phyloP scores from a whole-genome alignment of 2,797 vertebrate genomes.

The Chanos chanos region DNA sequence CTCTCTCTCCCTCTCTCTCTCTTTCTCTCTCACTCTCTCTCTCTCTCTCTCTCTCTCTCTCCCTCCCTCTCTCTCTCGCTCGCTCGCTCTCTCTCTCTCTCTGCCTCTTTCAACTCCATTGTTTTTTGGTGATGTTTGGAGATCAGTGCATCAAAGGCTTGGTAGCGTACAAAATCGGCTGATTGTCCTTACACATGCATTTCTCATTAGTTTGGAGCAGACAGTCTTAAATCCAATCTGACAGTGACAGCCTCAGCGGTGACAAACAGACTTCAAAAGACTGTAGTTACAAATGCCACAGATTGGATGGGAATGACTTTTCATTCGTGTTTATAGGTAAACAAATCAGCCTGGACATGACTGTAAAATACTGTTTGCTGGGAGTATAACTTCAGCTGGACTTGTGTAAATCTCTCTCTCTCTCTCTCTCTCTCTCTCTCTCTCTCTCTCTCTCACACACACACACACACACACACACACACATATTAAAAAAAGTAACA shows the following conservation, averaged over 20 bases:
- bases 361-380: too few species aligned
- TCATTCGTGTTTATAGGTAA: constrained; percentile 8
- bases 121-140: too few species aligned
- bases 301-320: constrained; percentile 28
- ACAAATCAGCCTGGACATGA: not conserved
- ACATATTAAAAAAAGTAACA: too few species aligned
- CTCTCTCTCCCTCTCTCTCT: too few species aligned
- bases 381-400: too few species aligned
- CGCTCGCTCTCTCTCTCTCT: not conserved
- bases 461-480: too few species aligned
- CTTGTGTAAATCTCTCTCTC: too few species aligned
- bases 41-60: not conserved
- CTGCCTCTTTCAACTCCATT: too few species aligned
- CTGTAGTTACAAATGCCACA: not conserved
- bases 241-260: constrained; percentile 7
- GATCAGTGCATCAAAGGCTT: constrained; percentile 6
- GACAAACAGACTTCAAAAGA: constrained; percentile 9
- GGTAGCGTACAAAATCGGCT: constrained; percentile 7
- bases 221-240: not conserved
- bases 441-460: constrained; percentile 2
- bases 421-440: too few species aligned
- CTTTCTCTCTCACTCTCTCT: too few species aligned
- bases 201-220: constrained; percentile 6
- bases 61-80: not conserved
- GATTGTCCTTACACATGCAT: constrained; percentile 5